Evolutionary conservation across 2,888 invertebrate genomes (phyloP).

Genomic region (Chironomus riparius): DNA sequence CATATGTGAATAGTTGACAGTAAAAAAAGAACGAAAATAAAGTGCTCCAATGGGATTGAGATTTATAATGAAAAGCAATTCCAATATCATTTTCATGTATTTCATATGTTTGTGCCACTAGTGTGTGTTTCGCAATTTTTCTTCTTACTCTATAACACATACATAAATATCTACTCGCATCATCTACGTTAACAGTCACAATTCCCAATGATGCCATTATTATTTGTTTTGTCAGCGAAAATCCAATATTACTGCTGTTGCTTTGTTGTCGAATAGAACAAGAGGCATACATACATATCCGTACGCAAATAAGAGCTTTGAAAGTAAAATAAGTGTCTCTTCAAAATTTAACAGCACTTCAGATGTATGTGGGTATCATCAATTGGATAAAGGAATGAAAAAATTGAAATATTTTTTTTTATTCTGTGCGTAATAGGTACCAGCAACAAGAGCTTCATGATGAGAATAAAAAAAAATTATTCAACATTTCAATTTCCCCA

Average conservation of each 20-base stretch:
- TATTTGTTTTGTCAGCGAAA: constrained; percentile 18
- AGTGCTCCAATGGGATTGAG: neutral
- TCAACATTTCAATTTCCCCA: neutral
- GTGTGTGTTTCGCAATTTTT: too few relatives aligned
- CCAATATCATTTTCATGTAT: constrained; percentile 5
- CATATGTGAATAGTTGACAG: neutral
- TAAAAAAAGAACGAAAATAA: neutral
- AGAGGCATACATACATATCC: neutral
- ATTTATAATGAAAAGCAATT: constrained; percentile 2
- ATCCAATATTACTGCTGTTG: constrained; percentile 21
- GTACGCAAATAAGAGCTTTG: neutral
- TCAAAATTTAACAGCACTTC: constrained; percentile 1
- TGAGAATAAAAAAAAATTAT: neutral
- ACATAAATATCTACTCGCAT: neutral
- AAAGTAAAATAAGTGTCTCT: neutral
- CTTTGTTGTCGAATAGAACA: neutral
- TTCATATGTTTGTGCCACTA: neutral
- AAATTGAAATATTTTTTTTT: neutral
- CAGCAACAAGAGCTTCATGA: neutral
- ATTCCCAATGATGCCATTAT: constrained; percentile 16
- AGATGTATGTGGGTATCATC: neutral
- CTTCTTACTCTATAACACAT: too few relatives aligned
- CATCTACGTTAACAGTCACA: neutral
- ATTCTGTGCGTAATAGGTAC: neutral
- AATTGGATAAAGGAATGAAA: neutral